Base-by-base conservation (phyloP, 2,113 vertebrate species). In the Ciconia boyciana region DNA sequence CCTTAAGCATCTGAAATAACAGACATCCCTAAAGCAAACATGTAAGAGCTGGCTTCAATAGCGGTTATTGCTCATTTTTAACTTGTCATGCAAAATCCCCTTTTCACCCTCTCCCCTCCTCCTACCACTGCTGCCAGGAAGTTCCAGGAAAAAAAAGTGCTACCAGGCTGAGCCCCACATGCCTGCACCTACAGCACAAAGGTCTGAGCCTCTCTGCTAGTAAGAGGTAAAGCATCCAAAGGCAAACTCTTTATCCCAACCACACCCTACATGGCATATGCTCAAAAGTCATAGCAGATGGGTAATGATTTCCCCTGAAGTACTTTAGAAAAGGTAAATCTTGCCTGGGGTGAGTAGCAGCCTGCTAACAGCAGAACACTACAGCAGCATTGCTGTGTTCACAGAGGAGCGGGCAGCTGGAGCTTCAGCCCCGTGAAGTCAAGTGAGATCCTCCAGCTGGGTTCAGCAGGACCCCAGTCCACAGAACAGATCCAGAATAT, bases 1-100 rank as follows among this genome's bases (percentile, higher is more conserved):
- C 68, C 80, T 90, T 76, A 48, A 91, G 70, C 57, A 91, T 94
- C 87, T 94, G 78, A 79, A 95, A 93, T 80, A 96, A 94, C 14
- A 97, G 92, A 68, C 80, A 78, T 64, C 90, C 64, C 71, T 62
- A 82, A 91, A 94, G 74, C 57, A 93, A 70, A 66, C 57, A 31
- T 17, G 17, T 39, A 55, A 84, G 61, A 70, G 61, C 71, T 94
- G 89, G 70, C 75, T 83, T 77, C 78, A 25, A 10, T 3, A 77
- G 77, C 6, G 2, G 41, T 74, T 68, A 87, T 2, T 68, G 68
- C 83, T 91, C 83, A 74, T 69, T 90, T 82, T 85, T 89, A 70
- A 78, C 61, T 65, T 12, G 36, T 78, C 5, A 8, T 60, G 62
- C 39, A 81, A 94, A 94, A 90, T 28, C 76, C 58, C 46, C 65